A percentile compares a stretch with the other conserved stretches of the same genome.
Conservation (phyloP, 2,113 vertebrate species). For the Tragelaphus scriptus region DNA sequence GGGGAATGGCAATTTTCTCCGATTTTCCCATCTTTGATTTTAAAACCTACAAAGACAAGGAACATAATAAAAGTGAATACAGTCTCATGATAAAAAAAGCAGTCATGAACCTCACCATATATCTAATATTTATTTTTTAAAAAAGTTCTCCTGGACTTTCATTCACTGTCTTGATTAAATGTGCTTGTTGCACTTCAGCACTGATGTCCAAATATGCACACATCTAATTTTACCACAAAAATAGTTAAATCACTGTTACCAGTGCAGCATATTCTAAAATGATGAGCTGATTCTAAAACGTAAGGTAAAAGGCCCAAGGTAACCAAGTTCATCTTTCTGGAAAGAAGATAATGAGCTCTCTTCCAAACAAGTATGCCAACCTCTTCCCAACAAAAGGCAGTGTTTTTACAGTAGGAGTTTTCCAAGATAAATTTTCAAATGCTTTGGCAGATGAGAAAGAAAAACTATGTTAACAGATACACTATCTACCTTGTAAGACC, state of each 20-base stretch:
- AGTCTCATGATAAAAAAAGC: not conserved
- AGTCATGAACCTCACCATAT: not conserved
- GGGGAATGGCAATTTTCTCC: conserved; percentile 81
- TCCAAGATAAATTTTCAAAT: not conserved
- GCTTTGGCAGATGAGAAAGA: not conserved
- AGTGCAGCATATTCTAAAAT: not conserved
- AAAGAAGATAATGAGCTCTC: not conserved
- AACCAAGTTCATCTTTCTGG: not conserved
- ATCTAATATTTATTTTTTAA: not conserved
- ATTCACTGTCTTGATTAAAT: not conserved
- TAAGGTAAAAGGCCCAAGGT: not conserved
- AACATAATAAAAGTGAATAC: conserved; percentile 38
- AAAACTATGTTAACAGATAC: not conserved
- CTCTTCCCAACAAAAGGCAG: not conserved
- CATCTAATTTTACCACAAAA: not conserved
- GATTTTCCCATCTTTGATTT: conserved; percentile 87
- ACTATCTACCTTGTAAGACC: not conserved
- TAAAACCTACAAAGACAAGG: conserved; percentile 84
- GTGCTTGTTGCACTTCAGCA: not conserved
- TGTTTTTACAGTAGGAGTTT: not conserved
- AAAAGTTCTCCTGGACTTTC: not conserved
- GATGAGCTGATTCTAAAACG: not conserved
- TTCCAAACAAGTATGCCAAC: not conserved
- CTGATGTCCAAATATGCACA: not conserved
- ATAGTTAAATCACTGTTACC: not conserved